These are phyloP conservation scores for Blastobasis adustella DNA, from an alignment of 2,888 invertebrate species.

Conservation along the genomic window DNA sequence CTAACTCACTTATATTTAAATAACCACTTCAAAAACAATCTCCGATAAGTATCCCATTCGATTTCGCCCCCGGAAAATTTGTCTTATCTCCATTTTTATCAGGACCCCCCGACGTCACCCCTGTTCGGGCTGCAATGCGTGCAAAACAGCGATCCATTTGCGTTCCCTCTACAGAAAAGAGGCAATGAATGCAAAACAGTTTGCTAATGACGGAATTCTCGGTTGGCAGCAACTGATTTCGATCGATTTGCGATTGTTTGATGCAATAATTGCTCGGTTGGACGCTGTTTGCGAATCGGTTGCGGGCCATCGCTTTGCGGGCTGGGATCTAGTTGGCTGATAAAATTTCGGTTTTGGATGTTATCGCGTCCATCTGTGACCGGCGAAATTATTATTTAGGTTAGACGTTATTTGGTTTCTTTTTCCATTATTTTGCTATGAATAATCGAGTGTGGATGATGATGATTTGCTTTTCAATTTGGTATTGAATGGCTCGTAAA, in stretches of 20 bases:
- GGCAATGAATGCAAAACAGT: slow-evolving; percentile 35
- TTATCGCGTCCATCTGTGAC: not conserved
- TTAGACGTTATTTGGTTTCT: no score
- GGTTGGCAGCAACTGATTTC: slow-evolving; percentile 23
- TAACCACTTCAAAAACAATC: slow-evolving; percentile 59
- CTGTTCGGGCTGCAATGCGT: slow-evolving; percentile 6
- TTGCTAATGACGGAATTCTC: slow-evolving; percentile 22
- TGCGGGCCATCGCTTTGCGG: slow-evolving; percentile 27
- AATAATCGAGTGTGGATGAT: no score
- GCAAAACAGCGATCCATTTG: slow-evolving; percentile 11
- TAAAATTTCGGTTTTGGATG: slow-evolving; percentile 1
- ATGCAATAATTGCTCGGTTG: slow-evolving; percentile 39
- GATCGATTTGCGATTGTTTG: slow-evolving; percentile 50
- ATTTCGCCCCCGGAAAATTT: slow-evolving; percentile 25
- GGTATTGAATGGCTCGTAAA: no score
- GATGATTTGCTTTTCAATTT: no score
- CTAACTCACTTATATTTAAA: slow-evolving; percentile 42
- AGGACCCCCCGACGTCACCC: slow-evolving; percentile 22
- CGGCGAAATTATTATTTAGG: no score
- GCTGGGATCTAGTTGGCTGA: slow-evolving; percentile 1
- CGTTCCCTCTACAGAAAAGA: slow-evolving; percentile 15
- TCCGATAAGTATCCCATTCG: slow-evolving; percentile 37
- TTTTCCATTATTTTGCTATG: no score
- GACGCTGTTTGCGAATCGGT: slow-evolving; percentile 33
- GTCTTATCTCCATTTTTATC: slow-evolving; percentile 27